Conservation (phyloP, 2,888 invertebrate genomes). For the Ectemnius lituratus region DNA sequence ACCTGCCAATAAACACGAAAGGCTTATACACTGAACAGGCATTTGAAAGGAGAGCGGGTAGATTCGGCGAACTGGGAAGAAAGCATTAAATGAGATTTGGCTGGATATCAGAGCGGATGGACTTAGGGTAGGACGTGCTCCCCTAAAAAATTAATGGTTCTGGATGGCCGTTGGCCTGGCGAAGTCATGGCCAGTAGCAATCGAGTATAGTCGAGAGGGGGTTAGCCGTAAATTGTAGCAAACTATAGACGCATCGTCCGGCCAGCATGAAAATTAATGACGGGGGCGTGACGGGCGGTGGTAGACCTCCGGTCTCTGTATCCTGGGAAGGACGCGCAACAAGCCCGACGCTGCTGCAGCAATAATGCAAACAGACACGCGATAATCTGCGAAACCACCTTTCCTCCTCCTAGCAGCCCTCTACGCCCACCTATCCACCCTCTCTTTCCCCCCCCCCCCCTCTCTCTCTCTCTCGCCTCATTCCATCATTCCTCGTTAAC, state of each 20-base stretch:
- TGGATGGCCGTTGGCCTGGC: conserved; percentile 20
- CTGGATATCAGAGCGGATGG: no score
- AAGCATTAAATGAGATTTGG: no score
- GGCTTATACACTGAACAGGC: no score
- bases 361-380: conserved; percentile 74
- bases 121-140: conserved; percentile 47
- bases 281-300: conserved; percentile 63
- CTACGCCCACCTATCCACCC: conserved; percentile 24
- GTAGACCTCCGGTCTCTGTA: conserved; percentile 38
- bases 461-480: no score
- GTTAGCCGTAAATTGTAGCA: conserved; percentile 69
- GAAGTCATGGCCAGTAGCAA: conserved; percentile 2
- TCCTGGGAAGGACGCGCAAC: conserved; percentile 29
- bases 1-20: no score
- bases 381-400: conserved; percentile 65
- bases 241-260: conserved; percentile 63
- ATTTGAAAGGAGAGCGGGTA: no score
- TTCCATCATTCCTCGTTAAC: no score
- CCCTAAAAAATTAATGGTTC: conserved; percentile 70
- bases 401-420: conserved; percentile 45
- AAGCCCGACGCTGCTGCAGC: conserved; percentile 40
- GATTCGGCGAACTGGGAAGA: no score
- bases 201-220: conserved; percentile 36
- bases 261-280: conserved; percentile 74
- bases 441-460: no score